Percentiles rank a stretch among this genome's conserved stretches.
phyloP scores from a whole-genome alignment of 2,797 vertebrate species.

The Gallinago nigripennis region DNA sequence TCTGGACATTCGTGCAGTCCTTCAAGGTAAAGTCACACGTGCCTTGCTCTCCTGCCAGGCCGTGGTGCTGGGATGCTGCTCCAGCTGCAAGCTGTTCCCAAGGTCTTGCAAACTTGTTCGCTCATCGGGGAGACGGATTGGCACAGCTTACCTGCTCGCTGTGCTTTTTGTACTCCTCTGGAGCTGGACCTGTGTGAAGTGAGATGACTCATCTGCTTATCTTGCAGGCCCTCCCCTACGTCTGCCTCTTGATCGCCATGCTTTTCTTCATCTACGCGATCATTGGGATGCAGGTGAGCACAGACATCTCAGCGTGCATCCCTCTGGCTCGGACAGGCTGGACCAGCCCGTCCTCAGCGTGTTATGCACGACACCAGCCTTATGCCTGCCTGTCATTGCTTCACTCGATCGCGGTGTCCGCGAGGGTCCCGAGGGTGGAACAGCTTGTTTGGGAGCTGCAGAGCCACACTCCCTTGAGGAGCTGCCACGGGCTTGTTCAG shows the following conservation, averaged over 20 bases:
- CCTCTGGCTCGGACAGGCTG: not conserved
- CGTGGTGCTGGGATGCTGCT: not conserved
- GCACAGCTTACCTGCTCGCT: not conserved
- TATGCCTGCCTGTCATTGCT: not conserved
- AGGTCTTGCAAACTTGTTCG: not conserved
- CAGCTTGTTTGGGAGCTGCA: not conserved
- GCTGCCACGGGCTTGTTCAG: not conserved
- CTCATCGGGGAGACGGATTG: not conserved
- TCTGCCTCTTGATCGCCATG: slow-evolving; percentile 98
- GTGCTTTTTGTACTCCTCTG: not conserved
- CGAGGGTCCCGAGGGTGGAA: not conserved
- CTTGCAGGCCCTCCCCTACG: slow-evolving; percentile 93
- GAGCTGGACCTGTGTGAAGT: not conserved
- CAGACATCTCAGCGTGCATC: not conserved
- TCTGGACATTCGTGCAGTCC: slow-evolving; percentile 98
- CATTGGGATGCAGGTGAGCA: slow-evolving; percentile 97
- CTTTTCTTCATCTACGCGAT: slow-evolving; percentile 99
- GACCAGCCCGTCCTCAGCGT: not conserved
- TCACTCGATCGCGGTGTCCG: accelerated
- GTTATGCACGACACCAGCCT: not conserved
- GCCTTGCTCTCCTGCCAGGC: not conserved
- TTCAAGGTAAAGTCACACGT: slow-evolving; percentile 85
- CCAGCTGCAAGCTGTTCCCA: not conserved
- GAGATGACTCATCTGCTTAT: slow-evolving; percentile 28
- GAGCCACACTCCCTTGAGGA: not conserved